Percentiles rank a stretch among this genome's conserved stretches.
Evolutionary conservation across 1,140 invertebrate species (phyloP).

Genomic region (Hesperophylax magnus): DNA sequence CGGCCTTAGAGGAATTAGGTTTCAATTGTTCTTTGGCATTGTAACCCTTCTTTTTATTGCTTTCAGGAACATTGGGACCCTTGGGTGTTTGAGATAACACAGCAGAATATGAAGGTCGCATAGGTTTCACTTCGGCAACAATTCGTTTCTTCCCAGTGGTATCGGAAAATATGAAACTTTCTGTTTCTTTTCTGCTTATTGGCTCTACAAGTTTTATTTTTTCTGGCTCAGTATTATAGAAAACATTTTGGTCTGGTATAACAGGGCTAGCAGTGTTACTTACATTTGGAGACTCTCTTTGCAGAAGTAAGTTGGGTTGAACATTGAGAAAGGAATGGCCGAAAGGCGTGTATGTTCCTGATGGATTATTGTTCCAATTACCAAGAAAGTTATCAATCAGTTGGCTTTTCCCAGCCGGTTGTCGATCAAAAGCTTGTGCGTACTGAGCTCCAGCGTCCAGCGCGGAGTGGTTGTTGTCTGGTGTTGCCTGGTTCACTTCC

Average conservation of each 20-base stretch:
- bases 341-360: slow-evolving; percentile 86
- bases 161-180: slow-evolving; percentile 56
- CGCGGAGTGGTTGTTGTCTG: not conserved
- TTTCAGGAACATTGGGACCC: slow-evolving; percentile 60
- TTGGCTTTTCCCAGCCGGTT: slow-evolving; percentile 24
- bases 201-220: slow-evolving; percentile 28
- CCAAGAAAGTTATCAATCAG: slow-evolving; percentile 79
- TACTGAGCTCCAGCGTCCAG: not conserved
- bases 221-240: slow-evolving; percentile 44
- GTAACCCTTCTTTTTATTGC: slow-evolving; percentile 61
- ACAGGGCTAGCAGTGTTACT: slow-evolving; percentile 1
- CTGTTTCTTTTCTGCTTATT: slow-evolving; percentile 56
- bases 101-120: slow-evolving; percentile 87
- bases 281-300: slow-evolving; percentile 45
- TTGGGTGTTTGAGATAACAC: slow-evolving; percentile 80
- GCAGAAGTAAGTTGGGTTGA: slow-evolving; percentile 31
- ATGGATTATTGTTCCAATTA: slow-evolving; percentile 87
- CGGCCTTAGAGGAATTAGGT: slow-evolving; percentile 62
- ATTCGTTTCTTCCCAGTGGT: slow-evolving; percentile 77
- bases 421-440: slow-evolving; percentile 30
- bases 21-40: slow-evolving; percentile 69
- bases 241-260: slow-evolving; percentile 60
- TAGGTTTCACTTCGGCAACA: slow-evolving; percentile 87
- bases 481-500: not conserved
- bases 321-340: slow-evolving; percentile 69